Base-by-base conservation (phyloP, 2,797 vertebrate genomes). In the Tolypeutes matacus region DNA sequence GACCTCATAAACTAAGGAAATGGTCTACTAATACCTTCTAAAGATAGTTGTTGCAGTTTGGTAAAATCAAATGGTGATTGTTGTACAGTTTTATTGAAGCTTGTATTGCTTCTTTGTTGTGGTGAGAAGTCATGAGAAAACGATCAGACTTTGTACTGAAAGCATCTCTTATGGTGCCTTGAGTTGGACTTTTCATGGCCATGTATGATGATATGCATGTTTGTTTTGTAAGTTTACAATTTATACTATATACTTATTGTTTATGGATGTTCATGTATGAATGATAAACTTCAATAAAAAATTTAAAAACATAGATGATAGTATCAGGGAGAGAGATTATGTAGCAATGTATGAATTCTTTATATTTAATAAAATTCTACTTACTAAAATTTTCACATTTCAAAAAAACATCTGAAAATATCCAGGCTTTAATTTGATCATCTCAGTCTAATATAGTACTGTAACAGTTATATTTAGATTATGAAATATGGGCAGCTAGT, bases 351-450 rank as follows among this genome's bases (percentile, higher is more conserved):
- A 46, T 46, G 46, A 46, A 46, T 46, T 46, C 46, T 46, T 46
- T 46, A 46, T 46, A 46, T 46, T 46, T 46, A 46, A 46, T 46
- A 5, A 46, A 46, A 46, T 46, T 46, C 46, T 46, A 46, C 46
- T 46, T 46, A 46, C 46, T 46, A 9, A 46, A 46, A 46, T 46
- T 46, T 46, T 46, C 46, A 46, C 46, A 46, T 46, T 46, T 46
- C 46, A 46, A 34, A 56, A 39, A 86, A 73, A 91, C 86, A 46
- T 64, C 39, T 87, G 42, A 96, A 94, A 58, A 23, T 53, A 76
- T n/a, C 34, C 13, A 31, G 29, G 53, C 31, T 17, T 64, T 82
- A 60, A 14, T 49, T 80, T 81, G 18, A 58, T 88, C 3, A 7
- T 80, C 53, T 76, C 67, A 88, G 29, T 34, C 39, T 91, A 39